Conservation (phyloP, 2,888 invertebrate species). For the Drosophila eohydei region DNA sequence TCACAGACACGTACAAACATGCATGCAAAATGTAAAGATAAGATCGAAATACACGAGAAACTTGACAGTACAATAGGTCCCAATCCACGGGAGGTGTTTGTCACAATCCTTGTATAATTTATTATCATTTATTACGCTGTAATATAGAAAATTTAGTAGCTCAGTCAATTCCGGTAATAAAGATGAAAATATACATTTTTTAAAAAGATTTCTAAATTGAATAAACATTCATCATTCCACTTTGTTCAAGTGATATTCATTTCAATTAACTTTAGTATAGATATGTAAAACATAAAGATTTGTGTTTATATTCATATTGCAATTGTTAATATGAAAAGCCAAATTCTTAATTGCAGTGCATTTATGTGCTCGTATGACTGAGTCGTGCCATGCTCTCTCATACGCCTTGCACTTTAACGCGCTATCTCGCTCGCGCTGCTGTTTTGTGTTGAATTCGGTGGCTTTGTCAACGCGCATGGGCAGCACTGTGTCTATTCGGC, state of each 20-base stretch:
- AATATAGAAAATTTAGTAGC: neutral
- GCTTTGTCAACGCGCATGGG: conserved; percentile 61
- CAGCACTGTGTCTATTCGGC: conserved; percentile 47
- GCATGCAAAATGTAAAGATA: conserved; percentile 25
- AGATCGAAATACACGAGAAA: conserved; percentile 14
- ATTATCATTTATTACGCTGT: neutral
- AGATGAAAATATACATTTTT: neutral
- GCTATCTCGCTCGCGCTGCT: conserved; percentile 19
- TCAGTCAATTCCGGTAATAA: neutral
- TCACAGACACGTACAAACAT: conserved; percentile 38
- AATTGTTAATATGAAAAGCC: neutral
- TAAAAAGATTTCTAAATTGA: neutral
- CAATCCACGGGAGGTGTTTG: conserved; percentile 7
- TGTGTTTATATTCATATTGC: neutral
- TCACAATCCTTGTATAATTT: conserved; percentile 8
- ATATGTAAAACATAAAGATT: neutral
- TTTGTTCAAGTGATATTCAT: too few relatives aligned
- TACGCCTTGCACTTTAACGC: conserved; percentile 15
- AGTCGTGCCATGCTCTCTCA: conserved; percentile 11
- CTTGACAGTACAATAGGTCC: conserved; percentile 6
- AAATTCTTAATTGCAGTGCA: conserved; percentile 34
- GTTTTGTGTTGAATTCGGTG: conserved; percentile 30
- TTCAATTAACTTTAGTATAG: neutral
- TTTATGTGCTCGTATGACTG: conserved; percentile 29
- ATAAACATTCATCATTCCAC: neutral